Conservation (phyloP, 2,888 invertebrate species). For the Volucella inanis region DNA sequence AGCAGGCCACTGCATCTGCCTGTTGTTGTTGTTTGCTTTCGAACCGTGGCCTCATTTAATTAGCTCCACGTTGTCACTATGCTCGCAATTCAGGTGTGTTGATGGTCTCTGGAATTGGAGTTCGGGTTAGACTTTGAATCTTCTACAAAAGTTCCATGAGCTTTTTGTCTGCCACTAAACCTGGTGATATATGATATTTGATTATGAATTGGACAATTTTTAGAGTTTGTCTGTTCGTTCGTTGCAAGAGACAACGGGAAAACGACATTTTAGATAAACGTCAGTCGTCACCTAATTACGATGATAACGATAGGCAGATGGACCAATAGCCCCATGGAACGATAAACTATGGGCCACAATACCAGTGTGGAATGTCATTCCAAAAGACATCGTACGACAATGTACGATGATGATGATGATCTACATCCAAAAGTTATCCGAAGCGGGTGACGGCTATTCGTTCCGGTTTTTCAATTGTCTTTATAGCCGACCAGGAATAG, state of each 20-base stretch:
- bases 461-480: slow-evolving; percentile 73
- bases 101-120: neutral
- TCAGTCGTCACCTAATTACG: slow-evolving; percentile 69
- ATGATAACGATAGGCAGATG: slow-evolving; percentile 57
- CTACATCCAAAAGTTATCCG: slow-evolving; percentile 31
- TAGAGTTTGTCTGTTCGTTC: neutral
- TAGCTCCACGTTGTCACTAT: slow-evolving; percentile 45
- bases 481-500: slow-evolving; percentile 59
- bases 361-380: slow-evolving; percentile 58
- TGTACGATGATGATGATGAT: slow-evolving; percentile 56
- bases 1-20: neutral
- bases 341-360: neutral
- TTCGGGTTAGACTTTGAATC: too few relatives aligned
- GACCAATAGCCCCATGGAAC: neutral
- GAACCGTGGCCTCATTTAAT: slow-evolving; percentile 58
- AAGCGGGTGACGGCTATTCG: slow-evolving; percentile 64
- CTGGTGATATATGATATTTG: slow-evolving; percentile 63
- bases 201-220: slow-evolving; percentile 44
- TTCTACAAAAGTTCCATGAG: too few relatives aligned
- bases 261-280: slow-evolving; percentile 66
- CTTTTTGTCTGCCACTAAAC: slow-evolving; percentile 31
- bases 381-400: slow-evolving; percentile 40
- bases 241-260: slow-evolving; percentile 13
- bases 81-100: slow-evolving; percentile 37
- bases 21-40: slow-evolving; percentile 37